Evolutionary conservation across 2,113 vertebrate genomes (phyloP).

Genomic region (Acrocephalus kingi): DNA sequence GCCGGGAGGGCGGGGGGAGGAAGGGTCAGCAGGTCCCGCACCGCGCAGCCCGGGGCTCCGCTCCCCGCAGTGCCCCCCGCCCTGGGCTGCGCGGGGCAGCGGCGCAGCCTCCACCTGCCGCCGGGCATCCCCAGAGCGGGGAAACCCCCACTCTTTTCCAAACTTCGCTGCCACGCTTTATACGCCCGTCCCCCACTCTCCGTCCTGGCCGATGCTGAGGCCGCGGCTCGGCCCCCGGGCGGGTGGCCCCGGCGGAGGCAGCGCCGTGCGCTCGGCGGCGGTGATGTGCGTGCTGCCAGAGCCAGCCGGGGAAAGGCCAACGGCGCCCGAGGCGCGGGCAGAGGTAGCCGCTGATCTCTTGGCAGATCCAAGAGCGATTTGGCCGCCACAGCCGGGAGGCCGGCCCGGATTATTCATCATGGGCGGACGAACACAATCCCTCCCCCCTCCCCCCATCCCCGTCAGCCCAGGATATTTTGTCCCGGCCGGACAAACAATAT

Average conservation of each 20-base stretch:
- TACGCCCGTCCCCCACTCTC: background rate
- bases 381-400: slow-evolving; percentile 2
- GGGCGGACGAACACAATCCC: background rate
- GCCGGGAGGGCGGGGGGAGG: background rate
- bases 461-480: background rate
- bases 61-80: too few relatives aligned
- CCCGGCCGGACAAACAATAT: background rate
- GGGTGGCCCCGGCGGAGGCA: background rate
- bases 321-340: slow-evolving; percentile 27
- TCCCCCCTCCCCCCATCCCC: background rate
- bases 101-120: background rate
- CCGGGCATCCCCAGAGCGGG: background rate
- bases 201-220: background rate
- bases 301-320: slow-evolving; percentile 9
- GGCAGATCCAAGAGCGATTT: background rate
- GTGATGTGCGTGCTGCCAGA: background rate
- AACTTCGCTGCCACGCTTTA: background rate
- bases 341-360: slow-evolving; percentile 19
- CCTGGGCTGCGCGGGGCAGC: too few relatives aligned
- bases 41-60: background rate
- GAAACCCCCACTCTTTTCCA: background rate
- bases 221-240: background rate
- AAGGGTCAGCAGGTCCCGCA: background rate
- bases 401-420: slow-evolving; percentile 21
- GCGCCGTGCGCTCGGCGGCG: background rate